Base-by-base conservation (phyloP, 2,797 vertebrate species). In the Centropyge bicolor region DNA sequence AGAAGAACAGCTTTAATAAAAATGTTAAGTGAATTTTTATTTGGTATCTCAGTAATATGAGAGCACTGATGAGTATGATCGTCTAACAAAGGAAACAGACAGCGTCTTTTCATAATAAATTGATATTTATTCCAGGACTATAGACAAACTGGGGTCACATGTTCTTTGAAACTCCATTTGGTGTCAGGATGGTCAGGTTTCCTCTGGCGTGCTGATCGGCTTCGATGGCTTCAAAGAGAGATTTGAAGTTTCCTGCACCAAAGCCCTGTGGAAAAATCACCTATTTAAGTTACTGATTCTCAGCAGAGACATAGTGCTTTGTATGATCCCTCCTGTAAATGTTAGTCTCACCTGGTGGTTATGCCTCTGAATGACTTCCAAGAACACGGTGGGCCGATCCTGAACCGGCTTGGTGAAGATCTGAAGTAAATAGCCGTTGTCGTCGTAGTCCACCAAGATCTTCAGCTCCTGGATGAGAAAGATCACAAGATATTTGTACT, bases 341-440 rank as follows among this genome's bases (percentile, higher is more conserved):
- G 24, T 56, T 11, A n/a, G 8, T 70, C 5, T 90, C 74, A 99
- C 98, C 96, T 99, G 96, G 88, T 99, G 98, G 84, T 99, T 99
- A 73, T 97, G 92, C 84, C 98, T 96, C 93, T 99, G 98, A 82
- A 99, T 99, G 82, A 99, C 96, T 77, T 99, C 98, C 88, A 99
- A 91, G 80, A 99, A 99, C 65, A 99, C 95, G 0, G 98, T 99
- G 73, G 98, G 98, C 13, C 98, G 96, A 92, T 99, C 98, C 90
- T 99, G 98, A 60, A 99, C 90, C 0, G 98, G 98, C 76, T 99
- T 99, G 76, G 97, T 99, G 94, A 99, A 99, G 94, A 99, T 99
- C 89, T 99, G 98, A 41, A 99, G 97, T 81, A 99, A 94, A 84
- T 99, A 99, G 20, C 98, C 98, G 5, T 98, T 96, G 82, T 99